Conservation (phyloP, 2,888 invertebrate species). For the Diaprepes abbreviatus region DNA sequence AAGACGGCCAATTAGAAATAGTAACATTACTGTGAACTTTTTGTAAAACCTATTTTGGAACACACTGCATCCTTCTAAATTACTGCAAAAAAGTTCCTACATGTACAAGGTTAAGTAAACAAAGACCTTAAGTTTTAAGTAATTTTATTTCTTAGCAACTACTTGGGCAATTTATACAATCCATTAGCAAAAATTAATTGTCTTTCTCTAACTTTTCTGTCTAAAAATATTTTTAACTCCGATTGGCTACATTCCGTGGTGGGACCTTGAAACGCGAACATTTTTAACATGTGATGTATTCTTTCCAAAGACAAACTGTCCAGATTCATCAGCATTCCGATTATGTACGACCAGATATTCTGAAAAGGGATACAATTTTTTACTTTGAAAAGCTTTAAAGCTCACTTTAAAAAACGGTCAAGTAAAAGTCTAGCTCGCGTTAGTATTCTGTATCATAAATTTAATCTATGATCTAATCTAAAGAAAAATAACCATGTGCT, state of each 20-base stretch:
- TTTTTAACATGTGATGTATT: conserved; percentile 96
- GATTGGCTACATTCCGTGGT: conserved; percentile 89
- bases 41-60: too few species aligned
- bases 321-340: conserved; percentile 96
- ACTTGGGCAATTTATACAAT: conserved; percentile 88
- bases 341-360: conserved; percentile 96
- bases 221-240: conserved; percentile 90
- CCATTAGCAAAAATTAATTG: conserved; percentile 88
- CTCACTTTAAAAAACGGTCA: too few species aligned
- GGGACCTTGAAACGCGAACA: conserved; percentile 95
- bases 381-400: too few species aligned
- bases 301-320: conserved; percentile 92
- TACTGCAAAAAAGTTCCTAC: too few species aligned
- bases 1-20: too few species aligned
- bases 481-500: too few species aligned
- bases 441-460: too few species aligned
- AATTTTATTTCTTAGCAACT: conserved; percentile 23
- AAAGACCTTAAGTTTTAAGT: not conserved
- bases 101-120: not conserved
- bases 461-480: too few species aligned
- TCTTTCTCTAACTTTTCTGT: conserved; percentile 93
- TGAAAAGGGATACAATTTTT: too few species aligned
- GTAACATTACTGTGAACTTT: too few species aligned
- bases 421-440: too few species aligned
- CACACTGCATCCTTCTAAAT: too few species aligned